Base-by-base conservation (phyloP, 2,888 invertebrate species). In the Drosophila buzzatii region DNA sequence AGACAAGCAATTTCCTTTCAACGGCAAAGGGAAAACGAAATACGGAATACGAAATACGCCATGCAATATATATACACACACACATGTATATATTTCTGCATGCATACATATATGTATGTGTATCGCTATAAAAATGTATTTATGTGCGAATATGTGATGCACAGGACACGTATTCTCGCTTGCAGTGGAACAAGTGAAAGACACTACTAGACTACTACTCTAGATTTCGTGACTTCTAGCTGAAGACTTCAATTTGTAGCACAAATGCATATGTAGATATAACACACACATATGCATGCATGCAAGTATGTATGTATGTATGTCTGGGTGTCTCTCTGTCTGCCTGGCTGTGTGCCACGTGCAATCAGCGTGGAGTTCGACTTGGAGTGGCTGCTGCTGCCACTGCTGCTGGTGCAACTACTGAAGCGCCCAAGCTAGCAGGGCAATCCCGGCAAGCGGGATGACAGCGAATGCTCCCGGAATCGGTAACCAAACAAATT, bases 171-270 rank as follows among this genome's bases (percentile, higher is more conserved):
- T 81, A 66, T 69, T 66, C 79, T 65, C 65, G 76, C 51, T 66
- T 53, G 60, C 71, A 69, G 60, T 31, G 63, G 55, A 63, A 39
- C 72, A 71, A 64, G 59, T 51, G 64, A 51, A 67, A 67, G 72
- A 73, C 71, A 74, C 84, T 81, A 84, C 75, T 76, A 86, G 79
- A 84, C 85, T 85, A 85, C 87, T 87, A 87, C 81, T 85, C 88
- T 77, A 87, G 82, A 89, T 87, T 85, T 87, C 89, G 86, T 87
- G 86, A 89, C 89, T 87, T 76, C 79, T 73, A 67, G 74, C 76
- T 85, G 90, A 87, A 87, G 85, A 73, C 86, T 89, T 87, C 89
- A 87, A 87, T 89, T 87, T 85, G 85, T 66, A 71, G 75, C 75
- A 68, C 80, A 82, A 69, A 73, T 45, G 47, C 56, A 69, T 49